Percentiles rank a stretch among this genome's conserved stretches.
Evolutionary conservation across 2,797 vertebrate genomes (phyloP).

Genomic region (Lithobates pipiens): DNA sequence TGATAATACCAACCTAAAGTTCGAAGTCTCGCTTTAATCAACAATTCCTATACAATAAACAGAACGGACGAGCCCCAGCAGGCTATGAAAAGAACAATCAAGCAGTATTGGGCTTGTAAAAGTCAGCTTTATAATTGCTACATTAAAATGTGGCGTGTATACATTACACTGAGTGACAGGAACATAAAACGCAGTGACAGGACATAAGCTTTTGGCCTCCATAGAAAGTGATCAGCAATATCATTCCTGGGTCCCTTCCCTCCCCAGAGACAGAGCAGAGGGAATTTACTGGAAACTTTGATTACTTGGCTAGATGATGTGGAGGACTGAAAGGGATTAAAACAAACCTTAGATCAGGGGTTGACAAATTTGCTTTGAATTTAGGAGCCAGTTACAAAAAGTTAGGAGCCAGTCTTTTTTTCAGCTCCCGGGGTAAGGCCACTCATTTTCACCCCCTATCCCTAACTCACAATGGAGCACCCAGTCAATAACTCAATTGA

Average conservation of each 20-base stretch:
- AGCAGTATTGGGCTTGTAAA: background rate
- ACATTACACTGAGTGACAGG: background rate
- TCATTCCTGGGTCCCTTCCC: background rate
- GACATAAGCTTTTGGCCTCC: background rate
- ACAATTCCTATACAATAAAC: slow-evolving; percentile 11
- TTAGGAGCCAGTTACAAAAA: no score
- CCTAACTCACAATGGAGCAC: no score
- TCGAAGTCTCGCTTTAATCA: background rate
- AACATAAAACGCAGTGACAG: background rate
- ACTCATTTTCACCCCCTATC: no score
- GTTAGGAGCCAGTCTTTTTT: no score
- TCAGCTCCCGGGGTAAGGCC: no score
- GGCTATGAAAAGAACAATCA: background rate
- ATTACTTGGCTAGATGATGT: background rate
- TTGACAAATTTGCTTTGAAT: no score
- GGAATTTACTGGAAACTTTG: background rate
- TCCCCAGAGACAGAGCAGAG: background rate
- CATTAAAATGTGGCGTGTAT: background rate
- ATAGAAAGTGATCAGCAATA: background rate
- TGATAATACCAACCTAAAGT: no score
- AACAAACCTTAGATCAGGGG: no score
- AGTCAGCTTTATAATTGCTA: background rate
- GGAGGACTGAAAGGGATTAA: no score
- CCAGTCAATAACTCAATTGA: no score
- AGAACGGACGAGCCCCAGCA: background rate